These are phyloP conservation scores for Piezodorus guildinii DNA, from an alignment of 1,140 invertebrate genomes.

Conservation along the genomic window DNA sequence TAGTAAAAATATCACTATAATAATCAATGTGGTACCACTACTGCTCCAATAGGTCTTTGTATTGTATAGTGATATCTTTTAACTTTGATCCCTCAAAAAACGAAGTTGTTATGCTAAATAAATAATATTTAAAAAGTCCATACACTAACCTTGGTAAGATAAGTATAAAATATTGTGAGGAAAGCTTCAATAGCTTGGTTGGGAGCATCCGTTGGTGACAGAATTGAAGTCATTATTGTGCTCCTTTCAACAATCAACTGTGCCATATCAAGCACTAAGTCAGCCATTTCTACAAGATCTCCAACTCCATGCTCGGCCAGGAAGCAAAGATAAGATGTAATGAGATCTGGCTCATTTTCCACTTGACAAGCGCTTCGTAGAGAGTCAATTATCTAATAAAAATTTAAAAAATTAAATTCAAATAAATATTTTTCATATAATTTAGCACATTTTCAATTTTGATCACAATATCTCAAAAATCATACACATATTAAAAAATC, in stretches of 20 bases:
- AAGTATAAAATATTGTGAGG: slow-evolving; percentile 63
- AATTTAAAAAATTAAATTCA: not conserved
- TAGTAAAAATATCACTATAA: too few relatives aligned
- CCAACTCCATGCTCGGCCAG: slow-evolving; percentile 54
- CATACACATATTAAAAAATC: too few relatives aligned
- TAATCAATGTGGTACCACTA: too few relatives aligned
- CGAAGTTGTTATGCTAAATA: too few relatives aligned
- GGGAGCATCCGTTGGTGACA: slow-evolving; percentile 50
- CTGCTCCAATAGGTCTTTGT: too few relatives aligned
- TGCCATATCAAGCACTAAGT: slow-evolving; percentile 67
- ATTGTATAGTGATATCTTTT: too few relatives aligned
- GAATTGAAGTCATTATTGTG: slow-evolving; percentile 70
- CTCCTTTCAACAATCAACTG: slow-evolving; percentile 88
- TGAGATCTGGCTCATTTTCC: slow-evolving; percentile 71
- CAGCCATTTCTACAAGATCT: slow-evolving; percentile 41
- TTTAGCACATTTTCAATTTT: not conserved
- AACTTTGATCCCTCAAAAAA: too few relatives aligned
- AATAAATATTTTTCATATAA: not conserved
- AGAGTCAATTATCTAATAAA: slow-evolving; percentile 42
- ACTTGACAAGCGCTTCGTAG: slow-evolving; percentile 76
- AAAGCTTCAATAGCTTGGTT: slow-evolving; percentile 60
- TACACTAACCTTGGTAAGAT: slow-evolving; percentile 51
- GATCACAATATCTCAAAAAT: not conserved
- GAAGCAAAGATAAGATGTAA: slow-evolving; percentile 84
- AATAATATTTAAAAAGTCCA: not conserved